These are phyloP conservation scores for Hydraecia micacea DNA, from an alignment of 2,888 invertebrate species.

Conservation along the genomic window DNA sequence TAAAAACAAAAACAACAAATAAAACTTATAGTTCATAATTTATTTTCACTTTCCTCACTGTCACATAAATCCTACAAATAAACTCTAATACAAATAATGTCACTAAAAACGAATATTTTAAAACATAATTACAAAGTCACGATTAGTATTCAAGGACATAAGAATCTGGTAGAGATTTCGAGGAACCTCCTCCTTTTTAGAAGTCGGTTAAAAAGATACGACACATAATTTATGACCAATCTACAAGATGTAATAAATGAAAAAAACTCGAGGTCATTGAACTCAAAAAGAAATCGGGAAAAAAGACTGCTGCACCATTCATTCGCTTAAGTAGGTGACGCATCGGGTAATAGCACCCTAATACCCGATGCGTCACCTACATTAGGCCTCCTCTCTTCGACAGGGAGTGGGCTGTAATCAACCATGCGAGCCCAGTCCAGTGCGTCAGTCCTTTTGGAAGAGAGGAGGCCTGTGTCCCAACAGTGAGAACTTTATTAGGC, in stretches of 20 bases:
- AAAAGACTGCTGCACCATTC: neutral
- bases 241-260: neutral
- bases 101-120: conserved; percentile 56
- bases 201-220: neutral
- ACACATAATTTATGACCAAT: too few species aligned
- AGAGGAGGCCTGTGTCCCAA: neutral
- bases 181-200: neutral
- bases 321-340: too few species aligned
- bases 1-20: neutral
- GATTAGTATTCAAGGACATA: neutral
- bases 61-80: conserved; percentile 66
- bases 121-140: conserved; percentile 44
- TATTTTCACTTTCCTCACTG: conserved; percentile 47
- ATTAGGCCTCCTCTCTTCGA: neutral
- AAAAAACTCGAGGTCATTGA: neutral
- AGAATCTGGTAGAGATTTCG: neutral
- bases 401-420: neutral
- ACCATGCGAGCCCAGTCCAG: too few species aligned
- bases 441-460: neutral
- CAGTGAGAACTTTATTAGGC: neutral
- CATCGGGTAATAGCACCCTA: too few species aligned
- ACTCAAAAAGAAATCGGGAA: neutral
- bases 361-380: neutral
- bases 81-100: conserved; percentile 62
- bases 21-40: conserved; percentile 56